phyloP scores from a whole-genome alignment of 2,797 vertebrate genomes.

The Clarias platycephalus region DNA sequence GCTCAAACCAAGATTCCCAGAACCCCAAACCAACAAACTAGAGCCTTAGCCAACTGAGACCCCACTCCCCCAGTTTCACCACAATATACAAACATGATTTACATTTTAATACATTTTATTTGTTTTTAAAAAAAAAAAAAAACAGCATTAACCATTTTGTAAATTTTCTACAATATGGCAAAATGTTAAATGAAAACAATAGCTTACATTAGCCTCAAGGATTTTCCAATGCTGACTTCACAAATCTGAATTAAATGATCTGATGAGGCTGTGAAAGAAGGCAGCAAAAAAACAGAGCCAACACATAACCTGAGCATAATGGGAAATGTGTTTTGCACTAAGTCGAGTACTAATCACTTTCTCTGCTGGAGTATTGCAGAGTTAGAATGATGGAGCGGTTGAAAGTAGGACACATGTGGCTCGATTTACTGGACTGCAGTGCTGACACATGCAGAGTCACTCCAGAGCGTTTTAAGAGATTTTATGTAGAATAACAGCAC shows the following conservation, averaged over 20 bases:
- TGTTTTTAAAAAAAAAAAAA: background rate
- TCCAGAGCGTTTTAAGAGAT: conserved; percentile 57
- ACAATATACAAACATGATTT: background rate
- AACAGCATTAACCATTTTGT: background rate
- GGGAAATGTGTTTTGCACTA: conserved; percentile 5
- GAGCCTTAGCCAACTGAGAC: too few species aligned
- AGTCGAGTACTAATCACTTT: conserved; percentile 5
- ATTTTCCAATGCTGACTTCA: background rate
- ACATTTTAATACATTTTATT: background rate
- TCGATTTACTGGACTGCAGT: conserved; percentile 43
- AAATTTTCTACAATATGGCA: background rate
- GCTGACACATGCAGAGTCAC: conserved; percentile 50
- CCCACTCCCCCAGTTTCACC: background rate
- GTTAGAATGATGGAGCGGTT: background rate
- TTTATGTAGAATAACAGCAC: conserved; percentile 28
- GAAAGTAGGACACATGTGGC: conserved; percentile 59
- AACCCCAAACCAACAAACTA: too few species aligned
- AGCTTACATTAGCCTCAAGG: background rate
- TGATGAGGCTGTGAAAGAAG: background rate
- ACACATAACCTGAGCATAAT: background rate
- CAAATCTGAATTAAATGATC: background rate
- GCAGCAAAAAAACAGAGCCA: background rate
- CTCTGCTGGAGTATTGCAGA: background rate
- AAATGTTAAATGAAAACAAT: background rate
- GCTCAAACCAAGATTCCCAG: too few species aligned